phyloP scores from a whole-genome alignment of 2,888 invertebrate genomes.

The Therioaphis trifolii region DNA sequence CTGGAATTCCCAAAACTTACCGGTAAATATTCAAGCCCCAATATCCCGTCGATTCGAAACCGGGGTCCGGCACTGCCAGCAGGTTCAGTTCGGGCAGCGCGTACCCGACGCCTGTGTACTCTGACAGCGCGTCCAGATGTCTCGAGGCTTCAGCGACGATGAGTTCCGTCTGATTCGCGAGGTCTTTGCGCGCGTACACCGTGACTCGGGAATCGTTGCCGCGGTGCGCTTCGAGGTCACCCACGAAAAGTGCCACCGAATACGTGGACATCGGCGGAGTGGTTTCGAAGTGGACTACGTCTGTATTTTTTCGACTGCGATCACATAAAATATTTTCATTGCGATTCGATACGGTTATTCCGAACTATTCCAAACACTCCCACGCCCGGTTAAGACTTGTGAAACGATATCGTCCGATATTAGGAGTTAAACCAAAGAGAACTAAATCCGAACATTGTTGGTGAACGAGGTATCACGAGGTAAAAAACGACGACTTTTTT shows the following conservation, averaged over 20 bases:
- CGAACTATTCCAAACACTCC: too few species aligned
- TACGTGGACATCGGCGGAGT: slow-evolving; percentile 70
- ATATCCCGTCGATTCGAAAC: slow-evolving; percentile 87
- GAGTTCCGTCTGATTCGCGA: slow-evolving; percentile 69
- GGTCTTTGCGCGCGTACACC: slow-evolving; percentile 63
- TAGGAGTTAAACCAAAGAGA: too few species aligned
- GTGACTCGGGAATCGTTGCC: slow-evolving; percentile 67
- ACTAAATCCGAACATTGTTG: too few species aligned
- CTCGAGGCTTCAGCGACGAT: slow-evolving; percentile 73
- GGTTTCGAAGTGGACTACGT: slow-evolving; percentile 58
- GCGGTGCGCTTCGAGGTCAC: slow-evolving; percentile 76
- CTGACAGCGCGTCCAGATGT: slow-evolving; percentile 73
- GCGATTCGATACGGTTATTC: too few species aligned
- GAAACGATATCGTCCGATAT: too few species aligned
- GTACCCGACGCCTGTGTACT: slow-evolving; percentile 75
- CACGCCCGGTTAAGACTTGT: too few species aligned
- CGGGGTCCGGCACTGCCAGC: slow-evolving; percentile 89
- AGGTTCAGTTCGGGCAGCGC: slow-evolving; percentile 86
- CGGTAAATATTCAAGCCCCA: slow-evolving; percentile 87
- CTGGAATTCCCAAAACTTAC: too few species aligned
- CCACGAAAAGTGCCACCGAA: slow-evolving; percentile 86
- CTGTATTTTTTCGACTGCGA: background rate
- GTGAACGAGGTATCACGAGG: too few species aligned
- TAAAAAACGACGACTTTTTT: too few species aligned
- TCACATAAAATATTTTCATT: too few species aligned